These are phyloP conservation scores for Dione juno DNA, from an alignment of 2,888 invertebrate genomes.

Conservation along the genomic window DNA sequence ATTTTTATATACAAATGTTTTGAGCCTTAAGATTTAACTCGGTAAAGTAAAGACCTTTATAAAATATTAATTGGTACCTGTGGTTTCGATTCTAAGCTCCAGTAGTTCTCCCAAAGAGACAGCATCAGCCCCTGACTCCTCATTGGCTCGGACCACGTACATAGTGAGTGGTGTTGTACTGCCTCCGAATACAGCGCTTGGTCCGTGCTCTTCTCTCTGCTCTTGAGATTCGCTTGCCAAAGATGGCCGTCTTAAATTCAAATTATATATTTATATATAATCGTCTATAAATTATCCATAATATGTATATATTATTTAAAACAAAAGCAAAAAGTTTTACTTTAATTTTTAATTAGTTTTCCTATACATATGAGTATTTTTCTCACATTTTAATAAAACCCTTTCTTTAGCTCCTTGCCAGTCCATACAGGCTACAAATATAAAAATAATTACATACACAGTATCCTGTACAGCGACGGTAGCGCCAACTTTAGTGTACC, in stretches of 20 bases:
- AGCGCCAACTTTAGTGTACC: constrained; percentile 69
- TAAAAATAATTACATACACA: constrained; percentile 57
- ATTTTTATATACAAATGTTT: too few relatives aligned
- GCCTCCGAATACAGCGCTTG: constrained; percentile 70
- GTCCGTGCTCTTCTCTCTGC: constrained; percentile 51
- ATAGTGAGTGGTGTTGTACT: constrained; percentile 63
- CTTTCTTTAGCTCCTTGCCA: too few relatives aligned
- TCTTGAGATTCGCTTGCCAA: constrained; percentile 50
- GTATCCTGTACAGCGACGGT: constrained; percentile 76
- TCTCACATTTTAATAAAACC: too few relatives aligned
- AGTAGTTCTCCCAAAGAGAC: constrained; percentile 75
- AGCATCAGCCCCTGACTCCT: constrained; percentile 53
- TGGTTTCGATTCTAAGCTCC: constrained; percentile 71
- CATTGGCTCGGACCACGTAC: constrained; percentile 69
- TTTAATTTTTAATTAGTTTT: too few relatives aligned
- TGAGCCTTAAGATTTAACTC: neutral
- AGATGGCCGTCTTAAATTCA: constrained; percentile 56
- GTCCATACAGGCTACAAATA: too few relatives aligned
- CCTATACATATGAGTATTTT: too few relatives aligned
- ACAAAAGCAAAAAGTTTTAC: too few relatives aligned
- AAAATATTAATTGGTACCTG: constrained; percentile 51
- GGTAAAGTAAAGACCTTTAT: neutral
- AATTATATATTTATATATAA: constrained; percentile 5
- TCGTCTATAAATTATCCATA: too few relatives aligned
- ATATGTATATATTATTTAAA: too few relatives aligned